Evolutionary conservation across 2,888 invertebrate species (phyloP).

Genomic region (Stomorhina lunata): DNA sequence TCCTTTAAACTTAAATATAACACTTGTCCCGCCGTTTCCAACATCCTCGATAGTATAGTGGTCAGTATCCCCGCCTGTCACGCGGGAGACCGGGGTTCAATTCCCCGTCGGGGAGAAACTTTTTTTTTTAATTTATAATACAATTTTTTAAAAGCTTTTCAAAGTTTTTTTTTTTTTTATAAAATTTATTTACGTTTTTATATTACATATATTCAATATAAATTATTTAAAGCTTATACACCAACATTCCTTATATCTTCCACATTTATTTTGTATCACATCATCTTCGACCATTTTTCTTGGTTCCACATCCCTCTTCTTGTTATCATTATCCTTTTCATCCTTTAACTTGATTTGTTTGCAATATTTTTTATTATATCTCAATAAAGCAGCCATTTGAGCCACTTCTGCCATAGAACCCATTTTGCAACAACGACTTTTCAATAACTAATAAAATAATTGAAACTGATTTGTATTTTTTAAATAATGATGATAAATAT

Average conservation of each 20-base stretch:
- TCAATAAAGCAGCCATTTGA: conserved; percentile 42
- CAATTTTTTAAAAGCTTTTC: no score
- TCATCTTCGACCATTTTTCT: no score
- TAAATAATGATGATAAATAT: no score
- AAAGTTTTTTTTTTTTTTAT: no score
- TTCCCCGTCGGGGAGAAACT: conserved; percentile 79
- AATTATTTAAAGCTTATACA: not conserved
- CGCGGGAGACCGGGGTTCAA: conserved; percentile 79
- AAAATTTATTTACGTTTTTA: no score
- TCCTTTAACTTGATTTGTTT: no score
- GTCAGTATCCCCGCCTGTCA: conserved; percentile 79
- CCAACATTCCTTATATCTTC: not conserved
- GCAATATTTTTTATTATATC: conserved; percentile 6
- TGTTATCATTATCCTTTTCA: not conserved
- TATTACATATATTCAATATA: no score
- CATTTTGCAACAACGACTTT: not conserved
- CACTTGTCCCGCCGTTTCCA: no score
- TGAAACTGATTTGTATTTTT: no score
- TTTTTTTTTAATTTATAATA: no score
- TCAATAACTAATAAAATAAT: not conserved
- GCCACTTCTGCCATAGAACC: conserved; percentile 42
- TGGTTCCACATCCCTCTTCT: not conserved
- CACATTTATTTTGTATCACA: not conserved
- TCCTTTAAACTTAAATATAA: no score
- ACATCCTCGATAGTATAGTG: conserved; percentile 78